These are phyloP conservation scores for Haliclona indistincta DNA, from an alignment of 37 sponge, comb jelly and placozoan species.

Conservation along the genomic window DNA sequence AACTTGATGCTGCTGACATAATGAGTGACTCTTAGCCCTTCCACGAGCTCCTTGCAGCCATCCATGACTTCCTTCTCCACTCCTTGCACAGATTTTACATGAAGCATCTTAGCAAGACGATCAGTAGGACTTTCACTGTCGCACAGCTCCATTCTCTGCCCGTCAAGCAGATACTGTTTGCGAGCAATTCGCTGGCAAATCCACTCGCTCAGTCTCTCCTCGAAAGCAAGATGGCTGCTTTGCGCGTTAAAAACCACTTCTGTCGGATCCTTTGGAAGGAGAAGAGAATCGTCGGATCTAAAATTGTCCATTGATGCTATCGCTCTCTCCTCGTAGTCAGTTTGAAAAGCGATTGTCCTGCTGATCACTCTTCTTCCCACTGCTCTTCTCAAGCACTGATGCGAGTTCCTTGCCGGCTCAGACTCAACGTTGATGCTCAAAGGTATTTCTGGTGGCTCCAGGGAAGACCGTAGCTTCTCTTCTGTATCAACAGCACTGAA, in stretches of 20 bases:
- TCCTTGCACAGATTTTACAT: neutral
- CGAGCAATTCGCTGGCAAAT: conserved; percentile 24
- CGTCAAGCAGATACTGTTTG: neutral
- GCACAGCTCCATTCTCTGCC: neutral
- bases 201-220: conserved; percentile 60
- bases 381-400: conserved; percentile 9
- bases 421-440: conserved; percentile 45
- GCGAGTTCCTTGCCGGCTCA: conserved; percentile 30
- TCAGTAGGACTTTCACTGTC: neutral
- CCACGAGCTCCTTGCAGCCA: conserved; percentile 9
- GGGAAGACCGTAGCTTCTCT: neutral
- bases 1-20: conserved; percentile 26
- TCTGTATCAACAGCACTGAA: neutral
- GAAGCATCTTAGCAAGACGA: neutral
- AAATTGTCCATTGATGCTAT: neutral
- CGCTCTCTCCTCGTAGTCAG: conserved; percentile 37
- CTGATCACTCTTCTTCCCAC: conserved; percentile 46
- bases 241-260: neutral
- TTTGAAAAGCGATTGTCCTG: conserved; percentile 45
- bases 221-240: conserved; percentile 23
- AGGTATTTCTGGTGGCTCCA: neutral
- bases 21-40: conserved; percentile 9
- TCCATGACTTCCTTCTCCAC: conserved; percentile 10
- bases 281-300: neutral
- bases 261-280: neutral